phyloP scores from a whole-genome alignment of 2,797 vertebrate genomes.

The Lutjanus argentimaculatus region DNA sequence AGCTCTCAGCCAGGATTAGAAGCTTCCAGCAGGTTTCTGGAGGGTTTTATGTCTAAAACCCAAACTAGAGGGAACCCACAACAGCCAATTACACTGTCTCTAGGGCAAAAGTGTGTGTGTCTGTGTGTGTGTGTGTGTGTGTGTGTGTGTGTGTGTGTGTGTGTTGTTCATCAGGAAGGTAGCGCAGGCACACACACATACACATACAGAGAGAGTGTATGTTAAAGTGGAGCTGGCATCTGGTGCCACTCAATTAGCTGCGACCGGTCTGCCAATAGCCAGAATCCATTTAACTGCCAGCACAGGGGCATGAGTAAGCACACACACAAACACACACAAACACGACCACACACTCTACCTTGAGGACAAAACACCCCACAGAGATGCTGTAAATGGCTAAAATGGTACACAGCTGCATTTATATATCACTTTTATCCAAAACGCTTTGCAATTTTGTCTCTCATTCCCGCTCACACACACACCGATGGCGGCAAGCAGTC shows the following conservation, averaged over 20 bases:
- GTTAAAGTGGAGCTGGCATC: constrained; percentile 80
- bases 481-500: no score
- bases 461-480: background rate
- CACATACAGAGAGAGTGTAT: constrained; percentile 58
- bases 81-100: constrained; percentile 83
- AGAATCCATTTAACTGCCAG: constrained; percentile 77
- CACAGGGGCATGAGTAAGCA: constrained; percentile 70
- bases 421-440: background rate
- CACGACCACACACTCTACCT: constrained; percentile 27
- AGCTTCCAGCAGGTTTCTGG: constrained; percentile 77
- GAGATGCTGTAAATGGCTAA: constrained; percentile 1
- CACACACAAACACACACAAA: constrained; percentile 31
- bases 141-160: background rate
- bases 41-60: constrained; percentile 79
- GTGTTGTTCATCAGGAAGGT: constrained; percentile 46
- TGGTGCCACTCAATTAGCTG: constrained; percentile 83
- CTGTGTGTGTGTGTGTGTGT: constrained; percentile 25
- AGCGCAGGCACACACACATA: constrained; percentile 51
- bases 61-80: constrained; percentile 76
- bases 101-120: constrained; percentile 61
- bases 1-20: constrained; percentile 79
- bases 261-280: constrained; percentile 77
- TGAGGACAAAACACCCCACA: constrained; percentile 38
- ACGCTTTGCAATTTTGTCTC: no score
- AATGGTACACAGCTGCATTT: background rate